Evolutionary conservation across 2,113 vertebrate genomes (phyloP).

Genomic region (Gasterosteus nipponicus): DNA sequence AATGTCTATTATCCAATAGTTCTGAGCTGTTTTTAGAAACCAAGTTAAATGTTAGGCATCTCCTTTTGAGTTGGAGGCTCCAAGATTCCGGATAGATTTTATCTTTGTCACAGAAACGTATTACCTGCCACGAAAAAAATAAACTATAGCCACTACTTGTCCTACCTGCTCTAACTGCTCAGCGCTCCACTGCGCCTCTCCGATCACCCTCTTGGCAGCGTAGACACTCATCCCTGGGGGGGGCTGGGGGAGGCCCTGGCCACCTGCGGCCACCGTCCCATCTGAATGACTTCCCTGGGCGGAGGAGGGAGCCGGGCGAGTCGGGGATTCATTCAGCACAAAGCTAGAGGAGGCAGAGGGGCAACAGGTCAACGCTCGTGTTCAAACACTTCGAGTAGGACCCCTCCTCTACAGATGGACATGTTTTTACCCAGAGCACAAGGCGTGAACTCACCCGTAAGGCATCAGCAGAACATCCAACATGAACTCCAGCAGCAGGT

Average conservation of each 20-base stretch:
- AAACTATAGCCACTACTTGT: background rate
- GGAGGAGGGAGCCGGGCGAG: conserved; percentile 85
- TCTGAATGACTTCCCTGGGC: conserved; percentile 82
- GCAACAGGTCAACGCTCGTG: background rate
- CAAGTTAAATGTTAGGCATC: background rate
- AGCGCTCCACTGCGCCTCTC: conserved; percentile 94
- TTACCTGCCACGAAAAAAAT: too few species aligned
- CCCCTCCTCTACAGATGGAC: background rate
- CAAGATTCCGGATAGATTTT: background rate
- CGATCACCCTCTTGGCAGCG: conserved; percentile 94
- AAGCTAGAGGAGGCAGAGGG: conserved; percentile 79
- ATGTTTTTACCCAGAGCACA: background rate
- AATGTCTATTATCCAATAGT: background rate
- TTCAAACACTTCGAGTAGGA: background rate
- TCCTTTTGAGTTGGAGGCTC: background rate
- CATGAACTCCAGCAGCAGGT: conserved; percentile 98
- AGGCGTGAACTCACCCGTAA: conserved; percentile 87
- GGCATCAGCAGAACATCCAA: conserved; percentile 98
- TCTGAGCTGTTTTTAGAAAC: background rate
- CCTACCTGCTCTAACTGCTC: conserved; percentile 95
- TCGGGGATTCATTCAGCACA: conserved; percentile 93
- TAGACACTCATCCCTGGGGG: conserved; percentile 98
- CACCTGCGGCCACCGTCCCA: conserved; percentile 73
- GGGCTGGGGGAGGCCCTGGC: conserved; percentile 90
- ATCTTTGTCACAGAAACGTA: background rate